A percentile compares a stretch with the other conserved stretches of the same genome.
phyloP scores from a whole-genome alignment of 2,888 invertebrate species.

The Meteorus colon region DNA sequence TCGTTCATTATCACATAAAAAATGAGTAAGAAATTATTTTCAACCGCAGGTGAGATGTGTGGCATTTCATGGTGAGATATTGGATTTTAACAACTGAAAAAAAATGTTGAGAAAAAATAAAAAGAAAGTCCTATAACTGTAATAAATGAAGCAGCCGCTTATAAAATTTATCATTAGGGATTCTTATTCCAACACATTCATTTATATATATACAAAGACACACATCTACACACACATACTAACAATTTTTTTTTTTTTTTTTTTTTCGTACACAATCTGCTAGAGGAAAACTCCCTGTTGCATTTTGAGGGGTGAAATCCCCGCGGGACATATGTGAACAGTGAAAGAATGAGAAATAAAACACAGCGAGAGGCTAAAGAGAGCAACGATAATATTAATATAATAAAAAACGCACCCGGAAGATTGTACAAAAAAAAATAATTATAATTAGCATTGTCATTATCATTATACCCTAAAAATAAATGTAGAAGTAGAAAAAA shows the following conservation, averaged over 20 bases:
- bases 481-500: not conserved
- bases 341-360: not conserved
- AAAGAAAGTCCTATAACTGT: conserved; percentile 17
- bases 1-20: not conserved
- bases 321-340: conserved; percentile 22
- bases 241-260: not conserved
- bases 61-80: conserved; percentile 4
- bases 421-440: not conserved
- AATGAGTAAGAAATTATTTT: conserved; percentile 6
- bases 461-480: too few relatives aligned
- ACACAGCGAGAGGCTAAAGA: conserved; percentile 9
- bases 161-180: conserved; percentile 29
- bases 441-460: not conserved
- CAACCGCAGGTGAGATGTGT: not conserved
- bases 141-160: conserved; percentile 27
- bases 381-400: conserved; percentile 9
- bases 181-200: not conserved
- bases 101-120: not conserved
- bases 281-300: conserved; percentile 15
- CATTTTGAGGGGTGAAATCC: conserved; percentile 22
- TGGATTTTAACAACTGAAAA: not conserved
- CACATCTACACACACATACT: not conserved
- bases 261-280: conserved; percentile 5
- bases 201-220: not conserved
- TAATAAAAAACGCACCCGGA: not conserved